Evolutionary conservation across 2,113 vertebrate species (phyloP).

Genomic region (Corynorhinus townsendii): DNA sequence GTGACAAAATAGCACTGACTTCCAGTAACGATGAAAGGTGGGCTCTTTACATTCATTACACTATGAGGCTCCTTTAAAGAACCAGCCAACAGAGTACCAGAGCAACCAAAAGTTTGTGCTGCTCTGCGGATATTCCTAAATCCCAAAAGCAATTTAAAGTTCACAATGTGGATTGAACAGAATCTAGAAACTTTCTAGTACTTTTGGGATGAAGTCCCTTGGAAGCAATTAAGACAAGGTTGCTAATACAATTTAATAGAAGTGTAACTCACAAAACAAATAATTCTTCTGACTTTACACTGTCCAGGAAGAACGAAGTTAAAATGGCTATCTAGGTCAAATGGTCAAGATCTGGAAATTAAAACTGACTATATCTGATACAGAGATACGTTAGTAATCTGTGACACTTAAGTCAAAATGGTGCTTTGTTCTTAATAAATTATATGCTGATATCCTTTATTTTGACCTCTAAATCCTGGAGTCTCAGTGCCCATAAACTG

Average conservation of each 20-base stretch:
- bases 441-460: neutral
- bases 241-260: conserved; percentile 24
- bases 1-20: conserved; percentile 16
- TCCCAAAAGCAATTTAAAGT: conserved; percentile 57
- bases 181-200: conserved; percentile 32
- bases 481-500: neutral
- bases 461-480: neutral
- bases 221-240: conserved; percentile 51
- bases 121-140: conserved; percentile 22
- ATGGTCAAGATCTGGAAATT: neutral
- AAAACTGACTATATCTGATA: neutral
- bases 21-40: neutral
- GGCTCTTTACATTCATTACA: neutral
- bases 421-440: neutral
- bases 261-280: neutral
- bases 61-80: neutral
- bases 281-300: neutral
- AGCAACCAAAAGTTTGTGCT: conserved; percentile 21
- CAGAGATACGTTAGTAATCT: neutral
- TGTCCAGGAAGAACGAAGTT: neutral
- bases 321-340: neutral
- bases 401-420: neutral
- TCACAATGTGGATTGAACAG: neutral
- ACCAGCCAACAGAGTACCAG: neutral
- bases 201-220: conserved; percentile 42